These are phyloP conservation scores for Watsonalla binaria DNA, from an alignment of 2,888 invertebrate species.

Conservation along the genomic window DNA sequence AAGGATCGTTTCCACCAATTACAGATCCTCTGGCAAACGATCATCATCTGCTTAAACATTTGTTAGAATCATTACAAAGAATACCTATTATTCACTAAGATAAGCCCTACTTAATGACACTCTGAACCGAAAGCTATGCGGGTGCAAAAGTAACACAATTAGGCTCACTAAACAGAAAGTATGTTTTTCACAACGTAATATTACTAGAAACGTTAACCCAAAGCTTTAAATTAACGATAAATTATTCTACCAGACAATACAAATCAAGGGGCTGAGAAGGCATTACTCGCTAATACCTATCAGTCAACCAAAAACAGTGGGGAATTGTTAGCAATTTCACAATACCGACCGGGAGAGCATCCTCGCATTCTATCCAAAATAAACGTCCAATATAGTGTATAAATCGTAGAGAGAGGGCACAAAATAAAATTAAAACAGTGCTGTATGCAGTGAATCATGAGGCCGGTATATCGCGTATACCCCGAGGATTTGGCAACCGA, in stretches of 20 bases:
- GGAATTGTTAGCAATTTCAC: constrained; percentile 1
- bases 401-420: constrained; percentile 47
- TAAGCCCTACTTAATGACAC: too few species aligned
- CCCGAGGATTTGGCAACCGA: constrained; percentile 71
- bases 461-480: constrained; percentile 40
- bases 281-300: background rate
- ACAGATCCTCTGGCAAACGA: too few species aligned
- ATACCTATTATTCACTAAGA: too few species aligned
- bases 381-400: constrained; percentile 52
- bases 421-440: constrained; percentile 67
- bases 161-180: too few species aligned
- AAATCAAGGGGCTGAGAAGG: background rate
- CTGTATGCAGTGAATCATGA: constrained; percentile 61
- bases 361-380: constrained; percentile 37
- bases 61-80: too few species aligned
- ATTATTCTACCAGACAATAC: background rate
- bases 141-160: too few species aligned
- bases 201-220: background rate
- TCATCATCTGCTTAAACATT: too few species aligned
- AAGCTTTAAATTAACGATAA: background rate
- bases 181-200: too few species aligned
- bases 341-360: constrained; percentile 21
- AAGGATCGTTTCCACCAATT: too few species aligned
- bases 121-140: too few species aligned
- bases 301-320: background rate